Evolutionary conservation across 2,797 vertebrate genomes (phyloP), one percentile per base, ranked within the genome.

Genomic region (Tachyglossus aculeatus): DNA sequence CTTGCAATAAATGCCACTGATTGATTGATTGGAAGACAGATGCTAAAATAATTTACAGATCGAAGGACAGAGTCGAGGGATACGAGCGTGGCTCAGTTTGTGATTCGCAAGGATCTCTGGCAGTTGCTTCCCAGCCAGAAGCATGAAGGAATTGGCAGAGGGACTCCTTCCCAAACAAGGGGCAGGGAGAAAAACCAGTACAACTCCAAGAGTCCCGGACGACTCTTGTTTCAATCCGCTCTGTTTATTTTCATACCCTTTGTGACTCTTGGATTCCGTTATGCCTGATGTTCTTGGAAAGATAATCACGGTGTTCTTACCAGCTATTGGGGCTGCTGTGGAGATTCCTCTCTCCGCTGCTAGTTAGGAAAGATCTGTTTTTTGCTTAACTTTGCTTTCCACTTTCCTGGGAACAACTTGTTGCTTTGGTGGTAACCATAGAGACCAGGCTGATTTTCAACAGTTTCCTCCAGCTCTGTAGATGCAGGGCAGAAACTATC

Each of bases 301-400:
- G 51, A 16, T 51, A 82, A 75, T 71, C 41, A 71, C 32, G 24
- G 58, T 50, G 47, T 67, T 43, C 1, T 3, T 69, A 74, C 45
- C 40, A 74, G 65, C 51, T 81, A 40, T 40, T 73, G 82, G n/a
- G 14, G 22, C 19, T 37, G 63, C 54, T 78, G 40, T 36, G 56
- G 37, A 77, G 59, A 63, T 78, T 18, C 62, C 64, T 58, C 53
- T 3, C 9, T 81, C 78, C 83, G 51, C 43, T 78, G 36, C 43
- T 72, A 60, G 34, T 82, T 69, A 73, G 80, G 78, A 73, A 79
- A 36, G 39, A 22, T 68, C 77, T 89, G 86, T 68, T 89, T 90
- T 89, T 82, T 83, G 77, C 78, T 74, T 87, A 83, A 41, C 34
- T 33, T 54, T 79, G 84, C 80, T 87, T 88, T 63, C 68, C 54